Percentiles rank a stretch among this genome's conserved stretches.
These are phyloP conservation scores for Cossypha caffra DNA, from an alignment of 2,797 vertebrate species.

Conservation along the genomic window DNA sequence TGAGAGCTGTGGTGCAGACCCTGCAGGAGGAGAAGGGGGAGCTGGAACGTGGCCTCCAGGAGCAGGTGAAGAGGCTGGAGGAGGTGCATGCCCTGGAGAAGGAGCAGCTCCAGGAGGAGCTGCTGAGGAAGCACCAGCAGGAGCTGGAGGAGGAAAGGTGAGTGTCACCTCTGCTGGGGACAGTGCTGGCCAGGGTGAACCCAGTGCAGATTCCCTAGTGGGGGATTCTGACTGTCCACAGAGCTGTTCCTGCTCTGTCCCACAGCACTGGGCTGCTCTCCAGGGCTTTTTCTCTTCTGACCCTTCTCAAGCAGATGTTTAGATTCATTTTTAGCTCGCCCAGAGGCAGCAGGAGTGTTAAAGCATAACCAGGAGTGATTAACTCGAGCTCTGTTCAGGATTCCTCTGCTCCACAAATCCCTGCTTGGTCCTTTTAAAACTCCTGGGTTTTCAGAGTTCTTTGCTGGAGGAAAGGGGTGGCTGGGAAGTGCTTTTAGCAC, in stretches of 20 bases:
- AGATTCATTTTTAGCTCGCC: neutral
- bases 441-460: neutral
- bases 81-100: conserved; percentile 75
- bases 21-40: conserved; percentile 65
- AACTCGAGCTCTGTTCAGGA: neutral
- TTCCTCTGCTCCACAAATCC: neutral
- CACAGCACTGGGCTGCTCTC: neutral
- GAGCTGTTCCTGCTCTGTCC: neutral
- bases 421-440: neutral
- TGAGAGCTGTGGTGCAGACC: conserved; percentile 42
- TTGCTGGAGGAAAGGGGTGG: neutral
- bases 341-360: neutral
- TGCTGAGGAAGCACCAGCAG: conserved; percentile 78
- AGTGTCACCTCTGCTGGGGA: conserved; percentile 31
- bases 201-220: neutral
- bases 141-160: conserved; percentile 88
- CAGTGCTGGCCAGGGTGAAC: neutral
- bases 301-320: neutral
- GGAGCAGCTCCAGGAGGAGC: conserved; percentile 71
- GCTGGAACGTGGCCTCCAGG: conserved; percentile 59
- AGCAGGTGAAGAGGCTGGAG: conserved; percentile 63
- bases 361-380: neutral
- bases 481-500: neutral
- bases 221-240: neutral
- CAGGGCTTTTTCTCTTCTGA: neutral